These are phyloP conservation scores for Cassiopea xamachana DNA, from an alignment of 30 jellyfish, hydroid and myxozoan species.

Conservation along the genomic window DNA sequence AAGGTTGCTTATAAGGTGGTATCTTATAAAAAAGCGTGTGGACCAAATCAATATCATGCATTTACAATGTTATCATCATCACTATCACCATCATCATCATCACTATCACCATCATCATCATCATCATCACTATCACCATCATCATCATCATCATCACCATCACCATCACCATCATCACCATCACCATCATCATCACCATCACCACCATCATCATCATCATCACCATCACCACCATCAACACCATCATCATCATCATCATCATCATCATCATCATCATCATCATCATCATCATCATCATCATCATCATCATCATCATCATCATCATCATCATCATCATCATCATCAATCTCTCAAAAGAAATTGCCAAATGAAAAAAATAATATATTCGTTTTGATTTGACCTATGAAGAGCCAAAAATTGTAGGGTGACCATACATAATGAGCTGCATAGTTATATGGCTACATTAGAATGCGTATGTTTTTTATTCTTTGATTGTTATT, in stretches of 20 bases:
- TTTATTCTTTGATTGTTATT: too few relatives aligned
- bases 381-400: too few relatives aligned
- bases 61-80: background rate
- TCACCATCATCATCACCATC: conserved; percentile 15
- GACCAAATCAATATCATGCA: background rate
- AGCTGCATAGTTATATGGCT: too few relatives aligned
- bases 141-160: conserved; percentile 13
- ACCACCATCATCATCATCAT: background rate
- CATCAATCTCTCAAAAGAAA: background rate
- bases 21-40: too few relatives aligned
- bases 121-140: background rate
- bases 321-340: conserved; percentile 18
- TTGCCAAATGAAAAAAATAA: background rate
- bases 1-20: too few relatives aligned
- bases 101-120: conserved; percentile 18
- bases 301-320: background rate
- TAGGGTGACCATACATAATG: too few relatives aligned
- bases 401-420: too few relatives aligned
- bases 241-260: conserved; percentile 21
- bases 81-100: conserved; percentile 14
- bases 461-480: too few relatives aligned
- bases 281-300: conserved; percentile 17
- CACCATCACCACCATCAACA: conserved; percentile 13
- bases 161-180: conserved; percentile 16
- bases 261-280: conserved; percentile 10